Conservation (phyloP, 2,888 invertebrate genomes). For the Atrina japonica region DNA sequence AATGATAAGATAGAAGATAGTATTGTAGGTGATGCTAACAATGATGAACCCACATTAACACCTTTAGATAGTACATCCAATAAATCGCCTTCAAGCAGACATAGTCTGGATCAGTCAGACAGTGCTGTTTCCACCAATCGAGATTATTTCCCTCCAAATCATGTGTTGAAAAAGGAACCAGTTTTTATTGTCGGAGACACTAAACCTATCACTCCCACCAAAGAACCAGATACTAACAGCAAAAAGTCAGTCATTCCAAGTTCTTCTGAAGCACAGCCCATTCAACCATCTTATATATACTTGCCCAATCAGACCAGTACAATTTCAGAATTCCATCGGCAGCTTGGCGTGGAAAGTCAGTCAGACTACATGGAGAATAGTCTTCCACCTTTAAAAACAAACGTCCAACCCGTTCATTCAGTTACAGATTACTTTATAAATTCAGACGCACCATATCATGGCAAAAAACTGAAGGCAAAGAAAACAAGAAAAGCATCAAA, state of each 20-base stretch:
- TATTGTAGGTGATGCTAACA: slow-evolving; percentile 2
- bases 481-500: slow-evolving; percentile 26
- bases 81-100: too few species aligned
- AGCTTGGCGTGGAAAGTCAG: slow-evolving; percentile 4
- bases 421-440: slow-evolving; percentile 19
- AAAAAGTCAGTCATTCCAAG: not conserved
- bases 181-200: slow-evolving; percentile 35
- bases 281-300: slow-evolving; percentile 4
- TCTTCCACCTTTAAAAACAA: not conserved
- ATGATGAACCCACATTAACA: not conserved
- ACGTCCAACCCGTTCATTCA: slow-evolving; percentile 1
- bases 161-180: slow-evolving; percentile 33
- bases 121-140: too few species aligned
- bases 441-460: not conserved
- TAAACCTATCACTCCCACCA: not conserved
- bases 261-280: slow-evolving; percentile 1
- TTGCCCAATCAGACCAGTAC: slow-evolving; percentile 20
- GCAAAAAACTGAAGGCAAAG: slow-evolving; percentile 25
- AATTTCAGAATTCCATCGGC: slow-evolving; percentile 23
- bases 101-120: too few species aligned
- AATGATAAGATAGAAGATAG: slow-evolving; percentile 9
- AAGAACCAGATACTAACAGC: not conserved
- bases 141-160: slow-evolving; percentile 1
- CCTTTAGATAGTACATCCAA: not conserved
- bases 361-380: not conserved